Conservation (phyloP, 2,113 vertebrate species). For the Boulengeromyrus knoepffleri region DNA sequence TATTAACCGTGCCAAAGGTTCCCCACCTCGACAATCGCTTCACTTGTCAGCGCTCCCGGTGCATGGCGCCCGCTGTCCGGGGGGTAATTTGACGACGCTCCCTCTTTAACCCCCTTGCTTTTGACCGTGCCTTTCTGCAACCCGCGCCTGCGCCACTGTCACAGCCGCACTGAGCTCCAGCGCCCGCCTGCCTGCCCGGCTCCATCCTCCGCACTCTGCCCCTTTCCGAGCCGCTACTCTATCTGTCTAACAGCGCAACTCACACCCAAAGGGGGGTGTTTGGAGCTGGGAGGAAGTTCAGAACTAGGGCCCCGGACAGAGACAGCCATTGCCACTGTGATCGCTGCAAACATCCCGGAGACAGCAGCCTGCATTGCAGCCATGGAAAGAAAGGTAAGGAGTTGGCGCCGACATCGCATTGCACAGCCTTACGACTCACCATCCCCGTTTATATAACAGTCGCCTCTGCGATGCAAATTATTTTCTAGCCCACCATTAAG, state of each 20-base stretch:
- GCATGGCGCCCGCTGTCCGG: not conserved
- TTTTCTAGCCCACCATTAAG: conserved; percentile 44
- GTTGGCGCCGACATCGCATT: conserved; percentile 41
- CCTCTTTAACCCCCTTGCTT: conserved; percentile 46
- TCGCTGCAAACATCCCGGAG: conserved; percentile 21
- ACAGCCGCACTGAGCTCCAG: conserved; percentile 30
- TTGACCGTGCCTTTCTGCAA: conserved; percentile 47
- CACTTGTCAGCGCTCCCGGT: not conserved
- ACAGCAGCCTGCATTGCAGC: conserved; percentile 36
- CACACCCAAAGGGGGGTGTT: conserved; percentile 39
- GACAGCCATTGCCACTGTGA: conserved; percentile 41
- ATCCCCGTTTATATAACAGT: conserved; percentile 19
- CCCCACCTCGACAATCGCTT: not conserved
- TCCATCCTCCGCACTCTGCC: conserved; percentile 57
- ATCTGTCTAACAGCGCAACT: conserved; percentile 34
- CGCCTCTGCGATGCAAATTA: conserved; percentile 25
- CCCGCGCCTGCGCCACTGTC: conserved; percentile 60
- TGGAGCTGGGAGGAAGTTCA: conserved; percentile 56
- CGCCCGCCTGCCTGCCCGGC: conserved; percentile 32
- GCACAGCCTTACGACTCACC: conserved; percentile 28
- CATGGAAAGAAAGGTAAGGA: conserved; percentile 73
- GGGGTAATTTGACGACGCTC: conserved; percentile 63
- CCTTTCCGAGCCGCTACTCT: conserved; percentile 52
- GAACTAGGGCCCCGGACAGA: conserved; percentile 31
- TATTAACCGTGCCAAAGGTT: not conserved